A percentile compares a stretch with the other conserved stretches of the same genome.
phyloP scores from a whole-genome alignment of 2,888 invertebrate species.

The Pimpla rufipes region DNA sequence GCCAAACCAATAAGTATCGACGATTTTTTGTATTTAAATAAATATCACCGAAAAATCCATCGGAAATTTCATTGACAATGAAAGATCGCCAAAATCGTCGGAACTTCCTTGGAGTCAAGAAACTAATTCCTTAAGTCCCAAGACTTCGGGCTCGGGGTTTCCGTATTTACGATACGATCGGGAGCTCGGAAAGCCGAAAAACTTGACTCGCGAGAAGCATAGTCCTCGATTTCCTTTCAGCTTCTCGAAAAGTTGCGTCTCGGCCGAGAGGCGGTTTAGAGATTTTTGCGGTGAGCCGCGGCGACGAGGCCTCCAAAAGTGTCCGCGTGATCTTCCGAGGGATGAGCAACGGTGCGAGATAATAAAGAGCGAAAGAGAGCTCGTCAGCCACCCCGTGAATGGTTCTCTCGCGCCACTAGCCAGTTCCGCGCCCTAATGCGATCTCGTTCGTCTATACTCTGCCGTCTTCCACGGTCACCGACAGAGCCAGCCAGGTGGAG shows the following conservation, averaged over 20 bases:
- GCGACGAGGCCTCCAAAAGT: conserved; percentile 11
- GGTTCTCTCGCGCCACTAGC: conserved; percentile 60
- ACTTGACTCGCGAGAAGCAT: conserved; percentile 45
- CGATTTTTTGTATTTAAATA: too few species aligned
- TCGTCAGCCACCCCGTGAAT: conserved; percentile 59
- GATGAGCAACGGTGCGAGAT: conserved; percentile 72
- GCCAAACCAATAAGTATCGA: too few species aligned
- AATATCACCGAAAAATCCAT: not conserved
- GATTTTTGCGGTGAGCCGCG: conserved; percentile 56
- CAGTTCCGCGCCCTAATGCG: conserved; percentile 53
- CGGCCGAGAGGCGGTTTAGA: conserved; percentile 25
- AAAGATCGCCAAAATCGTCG: not conserved
- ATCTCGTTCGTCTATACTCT: conserved; percentile 47
- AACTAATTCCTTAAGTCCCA: not conserved
- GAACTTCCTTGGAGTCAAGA: not conserved
- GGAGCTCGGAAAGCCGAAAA: not conserved
- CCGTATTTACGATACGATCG: not conserved
- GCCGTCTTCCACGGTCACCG: conserved; percentile 21
- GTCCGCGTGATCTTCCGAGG: conserved; percentile 49
- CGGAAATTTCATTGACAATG: not conserved
- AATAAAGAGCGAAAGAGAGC: conserved; percentile 69
- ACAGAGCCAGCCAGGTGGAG: conserved; percentile 65
- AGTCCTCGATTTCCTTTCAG: conserved; percentile 21
- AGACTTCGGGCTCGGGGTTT: not conserved
- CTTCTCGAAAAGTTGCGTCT: not conserved